These are phyloP conservation scores for Momotus momota DNA, from an alignment of 2,797 vertebrate genomes.

Conservation along the genomic window DNA sequence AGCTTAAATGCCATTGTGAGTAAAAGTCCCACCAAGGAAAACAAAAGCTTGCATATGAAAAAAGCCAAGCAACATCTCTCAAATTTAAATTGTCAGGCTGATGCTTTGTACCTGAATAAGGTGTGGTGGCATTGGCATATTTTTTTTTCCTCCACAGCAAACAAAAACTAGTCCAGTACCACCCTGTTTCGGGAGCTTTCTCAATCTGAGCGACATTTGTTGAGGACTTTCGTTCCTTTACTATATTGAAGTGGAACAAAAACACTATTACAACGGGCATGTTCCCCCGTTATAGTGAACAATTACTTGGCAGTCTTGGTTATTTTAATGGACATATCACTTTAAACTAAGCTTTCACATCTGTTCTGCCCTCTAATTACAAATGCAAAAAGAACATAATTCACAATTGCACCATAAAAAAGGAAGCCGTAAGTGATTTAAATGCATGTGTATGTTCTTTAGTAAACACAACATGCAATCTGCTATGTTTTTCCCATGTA, in stretches of 20 bases:
- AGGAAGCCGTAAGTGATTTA: conserved; percentile 73
- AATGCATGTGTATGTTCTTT: conserved; percentile 61
- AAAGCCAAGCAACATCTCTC: not conserved
- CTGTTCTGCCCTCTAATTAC: conserved; percentile 70
- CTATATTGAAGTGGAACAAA: conserved; percentile 1
- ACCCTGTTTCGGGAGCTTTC: not conserved
- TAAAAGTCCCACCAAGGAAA: not conserved
- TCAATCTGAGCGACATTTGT: not conserved
- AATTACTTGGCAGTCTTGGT: conserved; percentile 25
- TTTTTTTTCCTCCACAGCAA: not conserved
- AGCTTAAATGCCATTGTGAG: not conserved
- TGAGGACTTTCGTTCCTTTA: not conserved
- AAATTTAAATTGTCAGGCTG: not conserved
- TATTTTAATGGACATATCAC: conserved; percentile 56
- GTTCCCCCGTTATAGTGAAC: conserved; percentile 32
- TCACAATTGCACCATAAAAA: conserved; percentile 11
- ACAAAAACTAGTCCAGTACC: not conserved
- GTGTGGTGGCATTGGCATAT: not conserved
- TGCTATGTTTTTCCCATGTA: conserved; percentile 68
- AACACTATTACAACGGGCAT: not conserved
- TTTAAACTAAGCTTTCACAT: conserved; percentile 66
- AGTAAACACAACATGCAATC: conserved; percentile 63
- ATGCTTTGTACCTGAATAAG: not conserved
- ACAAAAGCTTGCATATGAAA: not conserved
- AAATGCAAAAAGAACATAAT: conserved; percentile 43